These are phyloP conservation scores for Drosophila limbata DNA, from an alignment of 2,888 invertebrate species.

Conservation along the genomic window DNA sequence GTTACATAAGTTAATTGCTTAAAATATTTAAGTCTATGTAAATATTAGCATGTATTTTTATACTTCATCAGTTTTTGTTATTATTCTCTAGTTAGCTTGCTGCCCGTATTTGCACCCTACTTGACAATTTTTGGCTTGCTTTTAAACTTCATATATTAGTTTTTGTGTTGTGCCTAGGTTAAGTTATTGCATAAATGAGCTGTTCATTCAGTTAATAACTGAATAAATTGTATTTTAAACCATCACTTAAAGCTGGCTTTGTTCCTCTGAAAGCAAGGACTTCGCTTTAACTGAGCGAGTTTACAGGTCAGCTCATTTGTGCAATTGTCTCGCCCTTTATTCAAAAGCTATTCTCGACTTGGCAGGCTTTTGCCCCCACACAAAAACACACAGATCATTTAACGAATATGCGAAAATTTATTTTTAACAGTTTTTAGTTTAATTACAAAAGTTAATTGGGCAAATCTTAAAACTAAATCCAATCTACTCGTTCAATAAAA, in stretches of 20 bases:
- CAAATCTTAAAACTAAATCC: slow-evolving; percentile 9
- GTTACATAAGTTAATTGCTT: slow-evolving; percentile 8
- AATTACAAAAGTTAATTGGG: slow-evolving; percentile 48
- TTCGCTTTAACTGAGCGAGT: slow-evolving; percentile 28
- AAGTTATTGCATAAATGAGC: slow-evolving; percentile 83
- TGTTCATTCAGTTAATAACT: slow-evolving; percentile 34
- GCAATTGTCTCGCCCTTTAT: slow-evolving; percentile 82
- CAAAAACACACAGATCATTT: slow-evolving; percentile 53
- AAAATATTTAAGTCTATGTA: background rate
- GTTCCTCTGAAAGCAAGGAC: background rate
- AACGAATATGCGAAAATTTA: slow-evolving; percentile 54
- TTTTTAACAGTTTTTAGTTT: slow-evolving; percentile 32
- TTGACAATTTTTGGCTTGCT: slow-evolving; percentile 10
- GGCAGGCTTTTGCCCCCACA: slow-evolving; percentile 85
- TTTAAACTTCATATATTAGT: slow-evolving; percentile 15
- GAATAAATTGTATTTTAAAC: slow-evolving; percentile 10
- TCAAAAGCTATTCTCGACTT: slow-evolving; percentile 85
- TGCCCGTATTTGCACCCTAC: slow-evolving; percentile 32
- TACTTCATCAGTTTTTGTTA: background rate
- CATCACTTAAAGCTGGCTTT: slow-evolving; percentile 31
- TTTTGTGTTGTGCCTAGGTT: slow-evolving; percentile 74
- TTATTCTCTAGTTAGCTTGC: background rate
- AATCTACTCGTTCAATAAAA: slow-evolving; percentile 15
- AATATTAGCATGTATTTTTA: background rate
- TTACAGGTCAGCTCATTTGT: slow-evolving; percentile 71